Evolutionary conservation across 2,113 vertebrate species (phyloP).

Genomic region (Cynoglossus semilaevis): DNA sequence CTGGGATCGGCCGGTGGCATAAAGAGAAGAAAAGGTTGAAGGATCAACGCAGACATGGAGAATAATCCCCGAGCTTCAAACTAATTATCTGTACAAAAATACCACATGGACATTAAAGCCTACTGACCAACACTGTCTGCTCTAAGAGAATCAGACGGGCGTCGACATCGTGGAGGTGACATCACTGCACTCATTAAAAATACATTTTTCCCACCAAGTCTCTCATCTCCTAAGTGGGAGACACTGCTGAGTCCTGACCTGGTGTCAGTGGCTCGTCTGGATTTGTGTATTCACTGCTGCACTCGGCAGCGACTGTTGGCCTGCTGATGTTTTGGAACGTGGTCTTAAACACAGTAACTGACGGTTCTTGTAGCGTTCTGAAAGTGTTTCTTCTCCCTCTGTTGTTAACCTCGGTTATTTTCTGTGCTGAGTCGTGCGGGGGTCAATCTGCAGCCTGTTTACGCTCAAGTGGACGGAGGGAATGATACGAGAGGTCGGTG

Average conservation of each 20-base stretch:
- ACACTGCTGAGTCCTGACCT: neutral
- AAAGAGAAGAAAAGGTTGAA: too few relatives aligned
- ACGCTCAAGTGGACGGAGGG: slow-evolving; percentile 7
- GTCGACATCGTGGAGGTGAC: too few relatives aligned
- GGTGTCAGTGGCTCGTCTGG: neutral
- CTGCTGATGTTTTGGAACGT: slow-evolving; percentile 17
- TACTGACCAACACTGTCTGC: too few relatives aligned
- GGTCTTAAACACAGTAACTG: slow-evolving; percentile 4
- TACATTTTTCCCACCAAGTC: neutral
- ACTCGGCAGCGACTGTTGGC: slow-evolving; percentile 15
- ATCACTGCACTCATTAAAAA: too few relatives aligned
- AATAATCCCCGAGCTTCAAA: too few relatives aligned
- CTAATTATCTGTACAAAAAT: too few relatives aligned
- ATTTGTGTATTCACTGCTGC: slow-evolving; percentile 6
- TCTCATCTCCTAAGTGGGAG: slow-evolving; percentile 1
- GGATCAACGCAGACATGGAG: too few relatives aligned
- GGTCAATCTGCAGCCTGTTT: slow-evolving; percentile 7
- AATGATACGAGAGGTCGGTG: slow-evolving; percentile 8
- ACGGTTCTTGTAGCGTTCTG: slow-evolving; percentile 9
- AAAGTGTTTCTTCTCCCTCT: slow-evolving; percentile 10
- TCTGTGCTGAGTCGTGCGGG: neutral
- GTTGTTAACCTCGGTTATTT: slow-evolving; percentile 1
- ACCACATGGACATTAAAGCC: too few relatives aligned
- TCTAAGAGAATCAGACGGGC: too few relatives aligned
- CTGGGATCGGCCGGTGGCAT: too few relatives aligned